Evolutionary conservation across 1,140 invertebrate species (phyloP).

Genomic region (Mycetomoellerius zeteki): DNA sequence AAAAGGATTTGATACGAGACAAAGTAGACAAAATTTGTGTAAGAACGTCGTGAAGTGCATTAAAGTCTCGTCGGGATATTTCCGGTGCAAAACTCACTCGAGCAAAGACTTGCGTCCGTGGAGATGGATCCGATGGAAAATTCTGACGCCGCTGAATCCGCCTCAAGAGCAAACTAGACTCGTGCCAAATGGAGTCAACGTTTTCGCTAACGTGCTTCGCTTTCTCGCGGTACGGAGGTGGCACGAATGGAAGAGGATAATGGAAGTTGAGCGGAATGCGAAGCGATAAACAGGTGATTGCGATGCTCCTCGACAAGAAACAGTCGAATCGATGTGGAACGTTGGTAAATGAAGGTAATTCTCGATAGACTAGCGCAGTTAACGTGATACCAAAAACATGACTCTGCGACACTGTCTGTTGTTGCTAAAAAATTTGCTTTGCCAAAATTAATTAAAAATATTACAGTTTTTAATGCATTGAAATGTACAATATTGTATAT

Average conservation of each 20-base stretch:
- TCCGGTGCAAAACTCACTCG: conserved; percentile 44
- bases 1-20: conserved; percentile 18
- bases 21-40: conserved; percentile 23
- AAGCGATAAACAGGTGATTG: conserved; percentile 63
- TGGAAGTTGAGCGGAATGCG: conserved; percentile 10
- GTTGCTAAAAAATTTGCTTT: background rate
- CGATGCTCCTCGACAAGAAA: conserved; percentile 56
- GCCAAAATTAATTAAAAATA: conserved; percentile 39
- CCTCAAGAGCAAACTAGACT: conserved; percentile 31
- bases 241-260: conserved; percentile 9
- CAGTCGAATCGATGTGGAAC: conserved; percentile 10
- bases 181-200: conserved; percentile 66
- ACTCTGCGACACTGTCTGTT: background rate
- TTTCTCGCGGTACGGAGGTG: conserved; percentile 9
- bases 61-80: conserved; percentile 61
- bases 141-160: conserved; percentile 24
- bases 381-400: conserved; percentile 9
- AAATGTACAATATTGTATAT: too few species aligned
- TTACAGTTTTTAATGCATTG: too few species aligned
- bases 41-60: conserved; percentile 52
- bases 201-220: conserved; percentile 50
- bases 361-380: conserved; percentile 30
- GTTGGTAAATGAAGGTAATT: conserved; percentile 48
- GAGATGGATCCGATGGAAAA: conserved; percentile 34
- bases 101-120: conserved; percentile 52